Conservation (phyloP, 2,888 invertebrate species). For the Timema cristinae region DNA sequence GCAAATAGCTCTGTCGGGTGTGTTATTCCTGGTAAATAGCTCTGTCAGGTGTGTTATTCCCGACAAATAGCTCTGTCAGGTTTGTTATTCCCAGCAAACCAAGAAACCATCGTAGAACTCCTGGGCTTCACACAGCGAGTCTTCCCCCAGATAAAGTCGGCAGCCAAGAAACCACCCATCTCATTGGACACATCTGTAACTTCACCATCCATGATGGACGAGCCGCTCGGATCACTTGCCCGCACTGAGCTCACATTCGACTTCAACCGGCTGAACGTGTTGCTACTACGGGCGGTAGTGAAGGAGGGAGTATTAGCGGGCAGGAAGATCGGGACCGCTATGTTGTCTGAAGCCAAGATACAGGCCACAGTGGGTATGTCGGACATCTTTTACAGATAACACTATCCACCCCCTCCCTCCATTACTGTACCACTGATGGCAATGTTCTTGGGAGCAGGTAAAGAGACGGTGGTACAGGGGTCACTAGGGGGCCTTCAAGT, state of each 20-base stretch:
- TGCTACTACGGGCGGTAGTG: conserved; percentile 75
- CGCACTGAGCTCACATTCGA: conserved; percentile 86
- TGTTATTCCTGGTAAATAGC: too few species aligned
- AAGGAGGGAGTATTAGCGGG: conserved; percentile 68
- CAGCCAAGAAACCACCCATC: conserved; percentile 8
- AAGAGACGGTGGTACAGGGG: conserved; percentile 64
- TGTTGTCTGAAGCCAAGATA: conserved; percentile 85
- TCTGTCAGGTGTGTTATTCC: not conserved
- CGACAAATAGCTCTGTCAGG: too few species aligned
- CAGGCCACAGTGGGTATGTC: conserved; percentile 71
- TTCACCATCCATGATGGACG: not conserved
- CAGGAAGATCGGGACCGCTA: conserved; percentile 90
- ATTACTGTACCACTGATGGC: not conserved
- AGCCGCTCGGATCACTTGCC: conserved; percentile 1
- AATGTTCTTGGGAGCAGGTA: conserved; percentile 19
- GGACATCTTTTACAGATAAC: conserved; percentile 10
- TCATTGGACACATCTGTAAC: not conserved
- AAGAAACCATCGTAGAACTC: conserved; percentile 91
- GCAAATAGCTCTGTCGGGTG: too few species aligned
- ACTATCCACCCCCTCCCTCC: not conserved
- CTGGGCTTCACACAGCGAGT: conserved; percentile 82
- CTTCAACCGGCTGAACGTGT: conserved; percentile 85
- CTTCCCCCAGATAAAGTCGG: conserved; percentile 46
- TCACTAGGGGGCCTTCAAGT: conserved; percentile 90
- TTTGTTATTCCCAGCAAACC: conserved; percentile 66